A percentile compares a stretch with the other conserved stretches of the same genome.
These are phyloP conservation scores for Ellobius talpinus DNA, from an alignment of 2,113 vertebrate species.

Conservation along the genomic window DNA sequence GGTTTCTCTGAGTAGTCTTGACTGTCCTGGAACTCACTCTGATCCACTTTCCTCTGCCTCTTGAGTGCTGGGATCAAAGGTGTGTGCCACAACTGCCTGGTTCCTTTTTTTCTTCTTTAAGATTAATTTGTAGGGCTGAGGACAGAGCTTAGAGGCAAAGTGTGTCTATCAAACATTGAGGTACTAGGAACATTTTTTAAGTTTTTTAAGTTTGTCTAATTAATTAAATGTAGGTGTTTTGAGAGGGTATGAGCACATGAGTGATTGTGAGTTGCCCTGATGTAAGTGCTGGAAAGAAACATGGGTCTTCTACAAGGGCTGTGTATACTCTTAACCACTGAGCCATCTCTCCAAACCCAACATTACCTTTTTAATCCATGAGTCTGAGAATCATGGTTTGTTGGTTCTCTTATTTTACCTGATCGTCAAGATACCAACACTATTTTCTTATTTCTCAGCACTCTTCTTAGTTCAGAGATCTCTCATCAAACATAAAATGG, in stretches of 20 bases:
- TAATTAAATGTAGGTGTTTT: neutral
- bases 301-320: neutral
- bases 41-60: neutral
- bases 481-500: neutral
- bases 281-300: neutral
- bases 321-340: too few species aligned
- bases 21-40: neutral
- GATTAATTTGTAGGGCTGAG: neutral
- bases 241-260: neutral
- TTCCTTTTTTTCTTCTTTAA: neutral
- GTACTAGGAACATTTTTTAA: neutral
- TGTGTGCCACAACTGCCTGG: neutral
- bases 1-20: neutral
- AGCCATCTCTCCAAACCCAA: neutral
- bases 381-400: neutral
- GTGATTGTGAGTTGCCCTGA: neutral
- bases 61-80: neutral
- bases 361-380: neutral
- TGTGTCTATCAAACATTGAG: neutral
- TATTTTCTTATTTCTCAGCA: neutral
- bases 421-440: neutral
- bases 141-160: neutral
- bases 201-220: neutral
- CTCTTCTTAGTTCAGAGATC: constrained; percentile 24
- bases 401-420: neutral